A percentile compares a stretch with the other conserved stretches of the same genome.
phyloP scores from a whole-genome alignment of 92 coral and sea anemone species.

The Siderastrea siderea region DNA sequence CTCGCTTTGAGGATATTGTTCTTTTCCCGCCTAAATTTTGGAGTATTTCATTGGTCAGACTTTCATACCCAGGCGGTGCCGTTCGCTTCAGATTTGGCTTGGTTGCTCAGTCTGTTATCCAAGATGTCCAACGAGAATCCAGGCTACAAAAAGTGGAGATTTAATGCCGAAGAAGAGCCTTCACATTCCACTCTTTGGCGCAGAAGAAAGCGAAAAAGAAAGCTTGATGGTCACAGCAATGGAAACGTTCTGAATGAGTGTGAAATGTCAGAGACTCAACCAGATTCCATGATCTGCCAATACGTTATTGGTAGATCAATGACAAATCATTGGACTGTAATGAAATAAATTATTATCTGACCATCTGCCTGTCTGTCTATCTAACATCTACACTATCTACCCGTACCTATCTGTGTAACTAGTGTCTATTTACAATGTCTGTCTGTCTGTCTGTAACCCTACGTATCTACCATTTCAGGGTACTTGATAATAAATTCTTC shows the following conservation, averaged over 20 bases:
- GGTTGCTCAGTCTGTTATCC: neutral
- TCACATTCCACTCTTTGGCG: constrained; percentile 62
- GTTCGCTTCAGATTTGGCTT: neutral
- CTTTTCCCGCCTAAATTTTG: constrained; percentile 26
- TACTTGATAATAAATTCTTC: no score
- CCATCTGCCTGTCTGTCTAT: no score
- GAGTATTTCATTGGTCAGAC: neutral
- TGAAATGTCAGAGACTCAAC: neutral
- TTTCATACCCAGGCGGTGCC: neutral
- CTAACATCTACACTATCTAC: no score
- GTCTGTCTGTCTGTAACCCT: no score
- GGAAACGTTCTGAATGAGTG: neutral
- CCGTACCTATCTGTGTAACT: no score
- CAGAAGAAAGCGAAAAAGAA: constrained; percentile 29
- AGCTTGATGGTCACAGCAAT: neutral
- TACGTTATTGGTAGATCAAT: no score
- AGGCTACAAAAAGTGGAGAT: constrained; percentile 47
- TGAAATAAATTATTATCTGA: no score
- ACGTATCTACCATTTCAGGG: no score
- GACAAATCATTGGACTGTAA: no score
- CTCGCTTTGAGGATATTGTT: constrained; percentile 10
- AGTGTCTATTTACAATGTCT: no score
- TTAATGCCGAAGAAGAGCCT: constrained; percentile 23
- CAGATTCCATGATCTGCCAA: neutral
- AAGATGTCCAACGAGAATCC: neutral